Conservation (phyloP, 2,113 vertebrate species). For the Podarcis raffonei region DNA sequence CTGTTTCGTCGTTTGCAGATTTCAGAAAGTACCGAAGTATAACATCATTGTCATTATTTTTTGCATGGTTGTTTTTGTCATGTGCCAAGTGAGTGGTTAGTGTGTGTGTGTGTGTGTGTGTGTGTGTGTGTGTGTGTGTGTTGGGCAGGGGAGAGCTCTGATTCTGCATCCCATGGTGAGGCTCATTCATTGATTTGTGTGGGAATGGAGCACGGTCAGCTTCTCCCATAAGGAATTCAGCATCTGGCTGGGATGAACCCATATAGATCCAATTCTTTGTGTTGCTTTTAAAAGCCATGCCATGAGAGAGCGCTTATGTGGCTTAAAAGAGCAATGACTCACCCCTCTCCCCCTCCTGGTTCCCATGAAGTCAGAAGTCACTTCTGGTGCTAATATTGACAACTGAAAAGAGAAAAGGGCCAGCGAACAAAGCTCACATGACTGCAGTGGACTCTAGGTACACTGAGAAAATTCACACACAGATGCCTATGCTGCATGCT, state of each 20-base stretch:
- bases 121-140: not conserved
- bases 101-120: not conserved
- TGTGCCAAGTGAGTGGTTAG: not conserved
- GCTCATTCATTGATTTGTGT: not conserved
- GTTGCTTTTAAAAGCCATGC: slow-evolving; percentile 26
- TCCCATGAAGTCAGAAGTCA: slow-evolving; percentile 60
- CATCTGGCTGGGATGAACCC: not conserved
- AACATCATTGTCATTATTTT: not conserved
- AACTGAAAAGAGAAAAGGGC: slow-evolving; percentile 55
- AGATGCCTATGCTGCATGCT: slow-evolving; percentile 43
- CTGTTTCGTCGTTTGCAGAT: not conserved
- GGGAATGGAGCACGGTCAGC: not conserved
- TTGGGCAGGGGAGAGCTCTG: not conserved
- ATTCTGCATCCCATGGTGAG: not conserved
- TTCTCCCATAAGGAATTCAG: not conserved
- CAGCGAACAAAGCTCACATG: slow-evolving; percentile 48
- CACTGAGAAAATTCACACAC: slow-evolving; percentile 69
- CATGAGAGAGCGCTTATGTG: slow-evolving; percentile 20
- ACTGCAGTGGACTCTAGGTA: slow-evolving; percentile 45
- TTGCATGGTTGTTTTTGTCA: not conserved
- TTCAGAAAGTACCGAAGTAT: not conserved
- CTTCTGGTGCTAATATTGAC: slow-evolving; percentile 61
- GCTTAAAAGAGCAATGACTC: slow-evolving; percentile 52
- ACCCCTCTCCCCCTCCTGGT: slow-evolving; percentile 29
- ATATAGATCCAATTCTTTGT: slow-evolving; percentile 23